These are phyloP conservation scores for Liasis olivaceus DNA, from an alignment of 2,797 vertebrate species.

Conservation along the genomic window DNA sequence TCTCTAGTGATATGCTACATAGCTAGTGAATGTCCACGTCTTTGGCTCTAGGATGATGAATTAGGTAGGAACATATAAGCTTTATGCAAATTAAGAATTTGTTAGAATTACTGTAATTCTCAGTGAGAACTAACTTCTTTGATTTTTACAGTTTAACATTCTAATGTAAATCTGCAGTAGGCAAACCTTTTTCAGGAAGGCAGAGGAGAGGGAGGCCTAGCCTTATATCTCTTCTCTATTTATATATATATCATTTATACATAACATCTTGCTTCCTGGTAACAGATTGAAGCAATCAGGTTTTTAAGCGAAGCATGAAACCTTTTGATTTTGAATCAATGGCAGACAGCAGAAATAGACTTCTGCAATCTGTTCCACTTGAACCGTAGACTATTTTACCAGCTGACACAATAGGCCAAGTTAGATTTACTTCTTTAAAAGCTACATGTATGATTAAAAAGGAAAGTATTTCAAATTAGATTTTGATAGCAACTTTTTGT, in stretches of 20 bases:
- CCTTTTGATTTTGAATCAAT: background rate
- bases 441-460: background rate
- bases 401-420: background rate
- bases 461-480: constrained; percentile 26
- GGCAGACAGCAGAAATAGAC: background rate
- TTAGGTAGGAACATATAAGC: background rate
- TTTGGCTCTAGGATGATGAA: background rate
- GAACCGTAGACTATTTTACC: background rate
- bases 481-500: background rate
- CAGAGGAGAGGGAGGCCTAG: no score
- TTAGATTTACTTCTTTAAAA: background rate
- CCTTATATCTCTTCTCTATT: background rate
- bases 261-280: background rate
- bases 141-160: background rate
- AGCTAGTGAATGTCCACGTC: background rate
- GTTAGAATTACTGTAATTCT: background rate
- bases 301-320: background rate
- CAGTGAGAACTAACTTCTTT: background rate
- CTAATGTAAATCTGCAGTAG: no score
- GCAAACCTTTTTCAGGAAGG: no score
- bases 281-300: background rate
- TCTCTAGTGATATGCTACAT: background rate
- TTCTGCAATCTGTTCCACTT: constrained; percentile 8
- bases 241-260: background rate
- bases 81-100: no score